Conservation (phyloP, 2,113 vertebrate genomes). For the Elachura formosa region DNA sequence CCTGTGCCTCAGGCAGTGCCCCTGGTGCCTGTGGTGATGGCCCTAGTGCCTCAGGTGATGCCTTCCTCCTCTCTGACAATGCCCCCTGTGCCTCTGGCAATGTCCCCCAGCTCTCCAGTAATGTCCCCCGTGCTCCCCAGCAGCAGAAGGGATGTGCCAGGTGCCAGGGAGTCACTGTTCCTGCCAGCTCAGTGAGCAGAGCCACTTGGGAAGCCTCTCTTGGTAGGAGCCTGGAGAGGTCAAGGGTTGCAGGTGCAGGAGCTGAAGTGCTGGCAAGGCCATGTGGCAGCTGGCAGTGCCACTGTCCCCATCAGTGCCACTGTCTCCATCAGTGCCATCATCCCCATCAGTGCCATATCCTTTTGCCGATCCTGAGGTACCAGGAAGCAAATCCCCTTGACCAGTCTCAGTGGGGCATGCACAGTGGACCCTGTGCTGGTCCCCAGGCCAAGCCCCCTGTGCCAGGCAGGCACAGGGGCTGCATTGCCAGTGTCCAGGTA, state of each 20-base stretch:
- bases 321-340: rapidly evolving
- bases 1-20: rapidly evolving
- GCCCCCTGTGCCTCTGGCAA: neutral
- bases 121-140: neutral
- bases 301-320: rapidly evolving
- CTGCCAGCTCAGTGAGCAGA: neutral
- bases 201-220: neutral
- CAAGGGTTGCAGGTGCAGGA: neutral
- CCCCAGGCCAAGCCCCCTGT: neutral
- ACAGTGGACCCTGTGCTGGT: neutral
- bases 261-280: neutral
- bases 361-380: rapidly evolving
- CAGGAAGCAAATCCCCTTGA: neutral
- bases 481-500: neutral
- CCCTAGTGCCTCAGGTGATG: neutral
- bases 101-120: neutral
- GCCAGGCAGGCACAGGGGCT: neutral
- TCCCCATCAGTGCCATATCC: neutral
- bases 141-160: neutral
- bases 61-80: neutral
- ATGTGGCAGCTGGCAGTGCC: rapidly evolving
- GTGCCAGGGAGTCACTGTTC: rapidly evolving
- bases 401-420: neutral
- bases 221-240: neutral
- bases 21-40: neutral